These are phyloP conservation scores for Andrena minutula DNA, from an alignment of 2,888 invertebrate genomes.

Conservation along the genomic window DNA sequence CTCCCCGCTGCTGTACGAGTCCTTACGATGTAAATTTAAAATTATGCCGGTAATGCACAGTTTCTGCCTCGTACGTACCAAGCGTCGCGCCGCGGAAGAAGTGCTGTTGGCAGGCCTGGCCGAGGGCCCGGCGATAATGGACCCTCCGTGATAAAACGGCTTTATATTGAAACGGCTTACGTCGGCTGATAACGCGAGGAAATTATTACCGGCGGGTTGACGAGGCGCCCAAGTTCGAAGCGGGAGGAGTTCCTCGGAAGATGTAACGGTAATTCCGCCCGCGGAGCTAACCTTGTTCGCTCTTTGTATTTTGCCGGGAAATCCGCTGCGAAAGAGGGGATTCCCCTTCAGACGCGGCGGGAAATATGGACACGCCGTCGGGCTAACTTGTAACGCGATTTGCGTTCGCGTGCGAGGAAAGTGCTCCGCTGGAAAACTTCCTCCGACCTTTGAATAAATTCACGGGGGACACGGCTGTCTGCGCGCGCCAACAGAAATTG, in stretches of 20 bases:
- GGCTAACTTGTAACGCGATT: conserved; percentile 4
- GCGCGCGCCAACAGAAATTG: not conserved
- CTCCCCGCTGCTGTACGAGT: not conserved
- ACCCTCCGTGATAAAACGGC: conserved; percentile 81
- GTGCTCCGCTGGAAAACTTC: not conserved
- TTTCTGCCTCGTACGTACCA: conserved; percentile 72
- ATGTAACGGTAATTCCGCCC: conserved; percentile 39
- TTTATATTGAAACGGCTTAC: conserved; percentile 77
- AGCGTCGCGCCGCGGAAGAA: conserved; percentile 68
- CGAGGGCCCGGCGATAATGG: conserved; percentile 77
- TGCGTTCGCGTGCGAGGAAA: not conserved
- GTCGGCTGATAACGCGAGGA: conserved; percentile 63
- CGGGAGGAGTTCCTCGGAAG: not conserved
- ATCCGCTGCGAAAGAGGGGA: not conserved
- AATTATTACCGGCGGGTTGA: conserved; percentile 73
- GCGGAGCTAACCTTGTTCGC: conserved; percentile 1
- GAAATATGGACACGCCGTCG: not conserved
- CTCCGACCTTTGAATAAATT: not conserved
- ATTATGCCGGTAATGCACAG: conserved; percentile 79
- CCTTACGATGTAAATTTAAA: conserved; percentile 77
- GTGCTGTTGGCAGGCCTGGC: conserved; percentile 45
- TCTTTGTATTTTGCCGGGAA: conserved; percentile 7
- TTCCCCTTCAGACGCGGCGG: not conserved
- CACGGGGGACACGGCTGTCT: not conserved
- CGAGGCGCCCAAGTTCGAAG: conserved; percentile 53